Evolutionary conservation across 1,140 invertebrate species (phyloP).

Genomic region (Conus betulinus): DNA sequence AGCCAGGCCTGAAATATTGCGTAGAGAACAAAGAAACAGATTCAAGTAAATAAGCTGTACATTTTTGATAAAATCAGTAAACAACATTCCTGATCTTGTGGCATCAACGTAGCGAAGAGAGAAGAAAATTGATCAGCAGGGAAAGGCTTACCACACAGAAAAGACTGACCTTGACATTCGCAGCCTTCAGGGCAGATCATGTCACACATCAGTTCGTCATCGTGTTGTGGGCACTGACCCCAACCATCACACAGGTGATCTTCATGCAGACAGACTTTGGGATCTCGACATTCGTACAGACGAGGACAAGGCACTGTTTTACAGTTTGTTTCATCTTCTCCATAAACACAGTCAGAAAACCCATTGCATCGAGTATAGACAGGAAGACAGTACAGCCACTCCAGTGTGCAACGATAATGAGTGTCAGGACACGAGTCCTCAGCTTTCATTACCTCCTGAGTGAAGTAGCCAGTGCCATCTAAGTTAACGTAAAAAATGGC

Average conservation of each 20-base stretch:
- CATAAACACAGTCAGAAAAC: background rate
- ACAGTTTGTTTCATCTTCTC: background rate
- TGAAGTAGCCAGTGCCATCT: background rate
- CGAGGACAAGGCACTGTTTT: background rate
- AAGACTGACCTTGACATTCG: background rate
- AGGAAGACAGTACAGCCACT: background rate
- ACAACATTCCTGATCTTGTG: background rate
- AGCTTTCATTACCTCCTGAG: background rate
- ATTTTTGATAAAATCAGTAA: background rate
- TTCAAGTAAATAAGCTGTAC: background rate
- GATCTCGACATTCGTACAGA: background rate
- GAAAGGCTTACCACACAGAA: background rate
- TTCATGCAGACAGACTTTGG: background rate
- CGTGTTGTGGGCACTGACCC: background rate
- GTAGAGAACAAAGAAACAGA: background rate
- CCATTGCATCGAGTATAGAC: background rate
- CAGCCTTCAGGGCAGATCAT: background rate
- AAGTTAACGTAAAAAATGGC: background rate
- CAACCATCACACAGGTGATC: background rate
- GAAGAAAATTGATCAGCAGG: background rate
- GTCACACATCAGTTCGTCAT: conserved; percentile 6
- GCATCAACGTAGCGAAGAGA: background rate
- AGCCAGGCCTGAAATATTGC: background rate
- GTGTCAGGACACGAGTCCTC: background rate
- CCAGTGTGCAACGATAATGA: background rate